Percentiles rank a stretch among this genome's conserved stretches.
phyloP scores from a whole-genome alignment of 2,797 vertebrate species.

The Sebastes kiyomatsui region DNA sequence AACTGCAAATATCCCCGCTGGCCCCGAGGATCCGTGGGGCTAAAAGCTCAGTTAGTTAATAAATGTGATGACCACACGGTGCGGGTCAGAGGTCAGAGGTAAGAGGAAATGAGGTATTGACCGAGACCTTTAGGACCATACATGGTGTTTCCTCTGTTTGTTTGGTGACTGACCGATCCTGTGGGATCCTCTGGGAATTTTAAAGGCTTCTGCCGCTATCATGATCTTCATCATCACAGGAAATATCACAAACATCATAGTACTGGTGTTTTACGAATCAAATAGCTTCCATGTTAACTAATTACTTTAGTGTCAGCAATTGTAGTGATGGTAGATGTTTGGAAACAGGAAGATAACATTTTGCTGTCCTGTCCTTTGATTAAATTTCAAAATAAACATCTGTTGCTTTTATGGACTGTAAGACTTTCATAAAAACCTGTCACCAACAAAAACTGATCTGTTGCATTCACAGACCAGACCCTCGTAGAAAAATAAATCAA shows the following conservation, averaged over 20 bases:
- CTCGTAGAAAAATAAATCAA: too few relatives aligned
- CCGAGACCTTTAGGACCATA: neutral
- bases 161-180: neutral
- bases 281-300: neutral
- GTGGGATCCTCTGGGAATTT: neutral
- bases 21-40: conserved; percentile 6
- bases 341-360: neutral
- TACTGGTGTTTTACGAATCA: neutral
- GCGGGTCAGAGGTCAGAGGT: conserved; percentile 35
- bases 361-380: neutral
- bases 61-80: conserved; percentile 29
- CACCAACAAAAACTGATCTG: neutral
- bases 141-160: conserved; percentile 16
- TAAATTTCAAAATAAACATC: neutral
- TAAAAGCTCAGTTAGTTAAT: conserved; percentile 37
- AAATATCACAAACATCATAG: neutral
- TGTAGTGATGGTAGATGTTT: neutral
- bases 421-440: neutral
- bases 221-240: neutral
- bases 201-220: neutral
- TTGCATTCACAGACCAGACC: neutral
- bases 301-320: neutral
- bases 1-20: conserved; percentile 44
- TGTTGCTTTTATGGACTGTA: neutral
- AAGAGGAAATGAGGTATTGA: conserved; percentile 58